These are phyloP conservation scores for Epistrophella euchroma DNA, from an alignment of 2,888 invertebrate genomes.

Conservation along the genomic window DNA sequence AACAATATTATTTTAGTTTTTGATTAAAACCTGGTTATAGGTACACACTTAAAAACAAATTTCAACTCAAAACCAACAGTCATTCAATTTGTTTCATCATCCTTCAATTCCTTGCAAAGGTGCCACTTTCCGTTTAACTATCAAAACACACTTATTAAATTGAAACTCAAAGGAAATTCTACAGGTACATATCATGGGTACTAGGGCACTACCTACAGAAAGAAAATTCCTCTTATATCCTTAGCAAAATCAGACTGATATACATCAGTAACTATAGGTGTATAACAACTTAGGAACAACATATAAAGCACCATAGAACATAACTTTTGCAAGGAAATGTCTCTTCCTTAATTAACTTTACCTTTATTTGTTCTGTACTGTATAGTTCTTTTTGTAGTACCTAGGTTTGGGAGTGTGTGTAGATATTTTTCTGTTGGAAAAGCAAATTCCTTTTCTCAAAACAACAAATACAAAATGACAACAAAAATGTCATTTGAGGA, in stretches of 20 bases:
- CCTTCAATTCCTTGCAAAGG: not conserved
- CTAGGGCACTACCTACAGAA: not conserved
- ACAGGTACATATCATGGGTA: not conserved
- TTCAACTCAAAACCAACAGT: not conserved
- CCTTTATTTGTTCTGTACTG: conserved; percentile 30
- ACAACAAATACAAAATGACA: conserved; percentile 22
- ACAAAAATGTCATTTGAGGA: conserved; percentile 61
- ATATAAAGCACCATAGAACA: conserved; percentile 20
- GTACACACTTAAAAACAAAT: not conserved
- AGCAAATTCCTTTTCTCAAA: conserved; percentile 29
- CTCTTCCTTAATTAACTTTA: conserved; percentile 45
- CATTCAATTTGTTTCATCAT: not conserved
- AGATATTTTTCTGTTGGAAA: conserved; percentile 14
- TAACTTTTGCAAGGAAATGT: conserved; percentile 43
- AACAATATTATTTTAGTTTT: not conserved
- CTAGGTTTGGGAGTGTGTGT: not conserved
- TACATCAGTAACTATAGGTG: not conserved
- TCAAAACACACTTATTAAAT: conserved; percentile 22
- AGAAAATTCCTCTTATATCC: not conserved
- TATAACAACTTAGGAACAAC: conserved; percentile 8
- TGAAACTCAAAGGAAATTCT: conserved; percentile 31
- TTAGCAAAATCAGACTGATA: not conserved
- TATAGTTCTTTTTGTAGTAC: not conserved
- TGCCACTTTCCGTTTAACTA: not conserved
- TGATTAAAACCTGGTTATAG: not conserved